A percentile compares a stretch with the other conserved stretches of the same genome.
phyloP scores from a whole-genome alignment of 1,140 invertebrate species.

The Drosophila setifemur region DNA sequence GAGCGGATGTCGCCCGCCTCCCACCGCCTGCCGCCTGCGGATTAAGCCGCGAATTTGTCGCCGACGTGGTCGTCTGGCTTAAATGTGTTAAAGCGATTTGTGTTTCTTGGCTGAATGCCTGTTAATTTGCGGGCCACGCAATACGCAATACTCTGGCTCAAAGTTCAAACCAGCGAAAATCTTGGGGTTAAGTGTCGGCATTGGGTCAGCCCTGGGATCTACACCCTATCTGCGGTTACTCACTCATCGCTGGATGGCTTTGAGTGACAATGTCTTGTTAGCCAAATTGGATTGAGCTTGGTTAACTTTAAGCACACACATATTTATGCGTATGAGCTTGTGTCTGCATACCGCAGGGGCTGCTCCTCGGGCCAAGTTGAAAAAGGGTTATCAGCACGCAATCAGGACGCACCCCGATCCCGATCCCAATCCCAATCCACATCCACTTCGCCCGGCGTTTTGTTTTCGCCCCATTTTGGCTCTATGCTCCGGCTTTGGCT shows the following conservation, averaged over 20 bases:
- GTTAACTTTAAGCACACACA: slow-evolving; percentile 38
- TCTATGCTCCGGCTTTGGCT: slow-evolving; percentile 46
- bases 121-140: too few relatives aligned
- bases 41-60: slow-evolving; percentile 38
- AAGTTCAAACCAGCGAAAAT: slow-evolving; percentile 3
- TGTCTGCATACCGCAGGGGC: slow-evolving; percentile 32
- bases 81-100: slow-evolving; percentile 16
- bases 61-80: slow-evolving; percentile 32
- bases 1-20: slow-evolving; percentile 33
- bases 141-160: too few relatives aligned
- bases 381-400: slow-evolving; percentile 67
- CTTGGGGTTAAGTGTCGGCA: slow-evolving; percentile 10
- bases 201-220: slow-evolving; percentile 33
- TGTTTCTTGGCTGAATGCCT: not conserved
- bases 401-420: slow-evolving; percentile 28
- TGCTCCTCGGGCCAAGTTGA: slow-evolving; percentile 33
- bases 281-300: slow-evolving; percentile 68
- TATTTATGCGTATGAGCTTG: slow-evolving; percentile 11
- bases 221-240: slow-evolving; percentile 19
- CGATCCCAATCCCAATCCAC: slow-evolving; percentile 14
- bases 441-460: slow-evolving; percentile 14
- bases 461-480: slow-evolving; percentile 5
- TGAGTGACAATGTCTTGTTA: slow-evolving; percentile 65
- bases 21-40: not conserved
- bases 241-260: slow-evolving; percentile 11